Evolutionary conservation across 2,113 vertebrate species (phyloP).

Genomic region (Pleuronectes platessa): DNA sequence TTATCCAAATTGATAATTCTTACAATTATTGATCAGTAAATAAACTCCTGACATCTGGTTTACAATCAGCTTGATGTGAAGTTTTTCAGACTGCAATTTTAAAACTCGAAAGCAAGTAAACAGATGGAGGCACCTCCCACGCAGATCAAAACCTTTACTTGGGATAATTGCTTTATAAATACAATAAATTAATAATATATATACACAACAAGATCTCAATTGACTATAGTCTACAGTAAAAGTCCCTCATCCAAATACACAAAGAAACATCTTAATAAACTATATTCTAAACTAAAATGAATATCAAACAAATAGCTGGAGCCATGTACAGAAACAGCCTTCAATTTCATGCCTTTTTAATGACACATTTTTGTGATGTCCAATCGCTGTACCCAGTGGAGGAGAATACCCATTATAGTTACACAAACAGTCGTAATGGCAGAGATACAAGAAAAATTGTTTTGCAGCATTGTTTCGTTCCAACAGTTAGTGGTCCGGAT

Average conservation of each 20-base stretch:
- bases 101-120: not conserved
- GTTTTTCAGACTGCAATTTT: not conserved
- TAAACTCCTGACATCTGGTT: not conserved
- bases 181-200: too few species aligned
- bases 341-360: conserved; percentile 71
- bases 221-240: not conserved
- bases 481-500: conserved; percentile 72
- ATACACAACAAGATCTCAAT: not conserved
- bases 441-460: conserved; percentile 52
- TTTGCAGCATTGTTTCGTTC: conserved; percentile 61
- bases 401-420: conserved; percentile 57
- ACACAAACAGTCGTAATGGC: conserved; percentile 46
- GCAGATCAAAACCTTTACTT: not conserved
- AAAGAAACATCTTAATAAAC: not conserved
- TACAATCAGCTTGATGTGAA: not conserved
- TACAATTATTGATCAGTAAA: not conserved
- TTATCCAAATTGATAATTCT: conserved; percentile 3
- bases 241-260: not conserved
- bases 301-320: conserved; percentile 44
- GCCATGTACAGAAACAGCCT: conserved; percentile 58
- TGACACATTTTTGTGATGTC: conserved; percentile 50
- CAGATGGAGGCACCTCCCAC: not conserved
- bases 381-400: conserved; percentile 42
- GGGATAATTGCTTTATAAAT: not conserved
- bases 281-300: conserved; percentile 13